phyloP scores from a whole-genome alignment of 2,113 vertebrate species.

The Zapornia atra region DNA sequence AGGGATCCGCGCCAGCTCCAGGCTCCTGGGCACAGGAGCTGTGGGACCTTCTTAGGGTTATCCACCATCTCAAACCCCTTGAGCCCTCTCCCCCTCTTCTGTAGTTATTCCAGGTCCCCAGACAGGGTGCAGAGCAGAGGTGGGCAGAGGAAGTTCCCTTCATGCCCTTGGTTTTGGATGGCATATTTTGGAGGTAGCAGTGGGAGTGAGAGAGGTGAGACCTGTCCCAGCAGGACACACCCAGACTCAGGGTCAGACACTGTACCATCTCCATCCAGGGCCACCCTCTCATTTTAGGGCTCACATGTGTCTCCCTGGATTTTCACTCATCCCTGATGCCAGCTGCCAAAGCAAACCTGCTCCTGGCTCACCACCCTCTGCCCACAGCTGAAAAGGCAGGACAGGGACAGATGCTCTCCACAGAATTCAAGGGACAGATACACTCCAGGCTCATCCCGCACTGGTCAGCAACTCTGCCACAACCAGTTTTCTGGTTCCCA shows the following conservation, averaged over 20 bases:
- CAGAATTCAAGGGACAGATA: background rate
- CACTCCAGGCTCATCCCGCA: background rate
- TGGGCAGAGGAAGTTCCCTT: background rate
- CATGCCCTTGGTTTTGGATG: background rate
- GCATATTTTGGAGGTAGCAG: background rate
- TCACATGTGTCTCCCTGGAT: rapidly evolving
- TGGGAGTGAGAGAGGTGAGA: background rate
- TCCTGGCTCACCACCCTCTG: background rate
- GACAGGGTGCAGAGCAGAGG: background rate
- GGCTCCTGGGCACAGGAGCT: rapidly evolving
- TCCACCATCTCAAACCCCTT: background rate
- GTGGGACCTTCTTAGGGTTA: background rate
- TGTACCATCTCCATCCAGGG: background rate
- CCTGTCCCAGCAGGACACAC: background rate
- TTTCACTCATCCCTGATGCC: background rate
- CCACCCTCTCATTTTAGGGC: background rate
- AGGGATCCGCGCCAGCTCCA: background rate
- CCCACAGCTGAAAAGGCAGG: background rate
- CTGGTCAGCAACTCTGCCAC: background rate
- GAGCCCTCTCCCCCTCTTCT: background rate
- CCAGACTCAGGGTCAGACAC: background rate
- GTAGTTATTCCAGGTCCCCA: background rate
- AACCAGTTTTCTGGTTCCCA: background rate
- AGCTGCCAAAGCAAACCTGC: background rate
- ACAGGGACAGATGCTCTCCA: background rate